Conservation (phyloP, 2,888 invertebrate species). For the Platycnemis pennipes region DNA sequence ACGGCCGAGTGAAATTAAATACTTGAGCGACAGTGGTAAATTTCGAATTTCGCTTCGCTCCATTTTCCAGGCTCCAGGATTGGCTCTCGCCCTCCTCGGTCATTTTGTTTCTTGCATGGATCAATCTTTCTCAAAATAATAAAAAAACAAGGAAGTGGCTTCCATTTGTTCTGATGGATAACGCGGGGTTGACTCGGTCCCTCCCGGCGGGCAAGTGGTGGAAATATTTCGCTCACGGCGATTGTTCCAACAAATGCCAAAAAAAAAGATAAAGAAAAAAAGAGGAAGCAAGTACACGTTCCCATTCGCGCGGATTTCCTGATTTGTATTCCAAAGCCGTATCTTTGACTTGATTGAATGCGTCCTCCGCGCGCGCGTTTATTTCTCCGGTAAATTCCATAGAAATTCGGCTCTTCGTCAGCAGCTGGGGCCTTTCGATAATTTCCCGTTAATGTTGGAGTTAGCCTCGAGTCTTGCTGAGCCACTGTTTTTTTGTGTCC, state of each 20-base stretch:
- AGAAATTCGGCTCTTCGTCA: not conserved
- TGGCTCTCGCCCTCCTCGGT: not conserved
- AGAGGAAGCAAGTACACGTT: not conserved
- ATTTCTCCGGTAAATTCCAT: not conserved
- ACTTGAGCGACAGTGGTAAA: not conserved
- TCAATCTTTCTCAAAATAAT: not conserved
- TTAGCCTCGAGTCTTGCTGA: not conserved
- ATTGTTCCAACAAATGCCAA: not conserved
- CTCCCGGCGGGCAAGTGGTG: not conserved
- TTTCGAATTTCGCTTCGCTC: not conserved
- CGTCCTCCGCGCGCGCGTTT: not conserved
- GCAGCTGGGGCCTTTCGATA: not conserved
- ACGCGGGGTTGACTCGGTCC: not conserved
- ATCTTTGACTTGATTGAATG: slow-evolving; percentile 32
- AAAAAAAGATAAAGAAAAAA: not conserved
- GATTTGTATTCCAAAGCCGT: slow-evolving; percentile 25
- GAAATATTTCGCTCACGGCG: slow-evolving; percentile 1
- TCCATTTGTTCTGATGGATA: slow-evolving; percentile 25
- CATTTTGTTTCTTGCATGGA: not conserved
- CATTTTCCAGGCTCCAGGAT: not conserved
- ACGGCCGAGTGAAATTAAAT: not conserved
- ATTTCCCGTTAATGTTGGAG: not conserved
- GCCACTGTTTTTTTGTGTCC: not conserved
- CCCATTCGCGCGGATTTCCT: not conserved
- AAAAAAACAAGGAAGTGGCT: not conserved